Evolutionary conservation across 2,113 vertebrate genomes (phyloP).

Genomic region (Tyto alba): DNA sequence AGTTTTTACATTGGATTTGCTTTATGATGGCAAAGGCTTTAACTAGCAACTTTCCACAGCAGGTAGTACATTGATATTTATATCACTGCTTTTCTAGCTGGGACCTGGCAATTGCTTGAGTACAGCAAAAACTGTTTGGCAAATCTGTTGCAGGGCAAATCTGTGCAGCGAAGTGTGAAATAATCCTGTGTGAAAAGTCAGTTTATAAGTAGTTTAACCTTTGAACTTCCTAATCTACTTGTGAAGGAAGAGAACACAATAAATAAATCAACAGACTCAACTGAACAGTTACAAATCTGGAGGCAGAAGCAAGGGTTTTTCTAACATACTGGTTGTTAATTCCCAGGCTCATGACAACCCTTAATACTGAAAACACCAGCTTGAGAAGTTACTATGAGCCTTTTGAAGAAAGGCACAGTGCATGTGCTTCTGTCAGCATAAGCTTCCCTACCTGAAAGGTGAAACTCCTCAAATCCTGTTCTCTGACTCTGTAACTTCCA

Average conservation of each 20-base stretch:
- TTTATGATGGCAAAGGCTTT: neutral
- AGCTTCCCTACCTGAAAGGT: neutral
- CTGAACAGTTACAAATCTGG: neutral
- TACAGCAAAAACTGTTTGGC: neutral
- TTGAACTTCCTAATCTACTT: constrained; percentile 11
- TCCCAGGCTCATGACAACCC: neutral
- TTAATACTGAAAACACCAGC: neutral
- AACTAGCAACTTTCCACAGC: neutral
- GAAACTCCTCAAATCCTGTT: neutral
- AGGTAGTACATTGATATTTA: fast-evolving
- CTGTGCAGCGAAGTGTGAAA: neutral
- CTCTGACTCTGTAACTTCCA: neutral
- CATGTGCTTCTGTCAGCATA: neutral
- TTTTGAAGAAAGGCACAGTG: neutral
- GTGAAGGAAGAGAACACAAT: neutral
- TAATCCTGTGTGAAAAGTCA: constrained; percentile 18
- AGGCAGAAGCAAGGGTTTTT: neutral
- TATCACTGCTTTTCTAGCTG: neutral
- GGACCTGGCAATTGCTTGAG: neutral
- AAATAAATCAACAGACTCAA: neutral
- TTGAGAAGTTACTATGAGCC: neutral
- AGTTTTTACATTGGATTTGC: neutral
- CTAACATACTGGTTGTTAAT: neutral
- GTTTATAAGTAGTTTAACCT: constrained; percentile 17
- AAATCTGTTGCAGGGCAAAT: neutral